These are phyloP conservation scores for Myopa testacea DNA, from an alignment of 2,888 invertebrate genomes.

Conservation along the genomic window DNA sequence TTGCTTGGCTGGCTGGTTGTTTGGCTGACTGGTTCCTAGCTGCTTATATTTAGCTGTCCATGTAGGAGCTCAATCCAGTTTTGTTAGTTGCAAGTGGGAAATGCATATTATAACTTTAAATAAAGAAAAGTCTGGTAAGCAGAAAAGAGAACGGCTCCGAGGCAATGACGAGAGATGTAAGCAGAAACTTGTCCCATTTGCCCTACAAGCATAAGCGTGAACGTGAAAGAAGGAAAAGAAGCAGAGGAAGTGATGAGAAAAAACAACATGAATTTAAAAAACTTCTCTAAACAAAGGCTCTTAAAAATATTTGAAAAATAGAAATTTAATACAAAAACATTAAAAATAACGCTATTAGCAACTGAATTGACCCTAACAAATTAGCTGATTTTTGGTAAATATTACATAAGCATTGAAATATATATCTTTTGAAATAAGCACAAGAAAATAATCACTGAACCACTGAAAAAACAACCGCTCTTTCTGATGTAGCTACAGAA, in stretches of 20 bases:
- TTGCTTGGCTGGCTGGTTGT: too few relatives aligned
- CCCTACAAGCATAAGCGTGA: slow-evolving; percentile 31
- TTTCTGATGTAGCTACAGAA: too few relatives aligned
- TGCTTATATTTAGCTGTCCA: background rate
- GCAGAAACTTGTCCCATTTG: slow-evolving; percentile 34
- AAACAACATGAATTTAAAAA: slow-evolving; percentile 5
- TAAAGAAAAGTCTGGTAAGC: background rate
- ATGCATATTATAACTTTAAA: slow-evolving; percentile 9
- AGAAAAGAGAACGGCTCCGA: background rate
- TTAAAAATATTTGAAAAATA: too few relatives aligned
- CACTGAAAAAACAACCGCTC: too few relatives aligned
- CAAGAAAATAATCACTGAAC: too few relatives aligned
- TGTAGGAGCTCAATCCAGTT: slow-evolving; percentile 12
- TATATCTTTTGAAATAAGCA: too few relatives aligned
- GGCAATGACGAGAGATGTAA: background rate
- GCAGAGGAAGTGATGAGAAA: slow-evolving; percentile 15
- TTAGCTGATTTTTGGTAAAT: too few relatives aligned
- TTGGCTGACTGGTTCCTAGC: background rate
- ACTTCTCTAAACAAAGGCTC: too few relatives aligned
- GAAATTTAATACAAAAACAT: too few relatives aligned
- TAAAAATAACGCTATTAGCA: too few relatives aligned
- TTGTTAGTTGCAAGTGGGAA: slow-evolving; percentile 25
- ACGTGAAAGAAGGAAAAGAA: slow-evolving; percentile 20
- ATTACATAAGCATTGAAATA: too few relatives aligned
- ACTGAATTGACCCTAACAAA: too few relatives aligned